Conservation (phyloP, 92 coral and sea anemone genomes). For the Zoanthus solanderi region DNA sequence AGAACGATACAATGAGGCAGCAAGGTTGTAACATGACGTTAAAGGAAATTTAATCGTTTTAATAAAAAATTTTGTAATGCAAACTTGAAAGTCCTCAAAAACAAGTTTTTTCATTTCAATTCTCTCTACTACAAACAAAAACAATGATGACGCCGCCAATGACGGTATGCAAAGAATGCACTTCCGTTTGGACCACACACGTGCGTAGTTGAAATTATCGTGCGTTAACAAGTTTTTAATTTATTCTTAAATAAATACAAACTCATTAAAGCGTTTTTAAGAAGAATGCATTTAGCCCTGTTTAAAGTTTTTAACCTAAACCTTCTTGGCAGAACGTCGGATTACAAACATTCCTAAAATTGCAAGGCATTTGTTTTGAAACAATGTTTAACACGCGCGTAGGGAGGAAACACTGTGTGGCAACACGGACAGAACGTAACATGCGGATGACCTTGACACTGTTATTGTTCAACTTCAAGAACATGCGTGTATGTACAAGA, state of each 20-base stretch:
- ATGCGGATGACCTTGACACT: not conserved
- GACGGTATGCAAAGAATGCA: not conserved
- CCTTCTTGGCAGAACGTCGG: not conserved
- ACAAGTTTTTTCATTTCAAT: not conserved
- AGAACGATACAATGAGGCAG: not conserved
- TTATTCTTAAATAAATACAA: not conserved
- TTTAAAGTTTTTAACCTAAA: not conserved
- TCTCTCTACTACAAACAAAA: not conserved
- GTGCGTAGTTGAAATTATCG: not conserved
- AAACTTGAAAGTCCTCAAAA: not conserved
- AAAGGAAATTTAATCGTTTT: not conserved
- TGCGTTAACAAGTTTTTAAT: not conserved
- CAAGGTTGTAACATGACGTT: not conserved
- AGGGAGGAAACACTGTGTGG: not conserved
- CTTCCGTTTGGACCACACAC: slow-evolving; percentile 16
- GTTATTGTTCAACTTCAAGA: not conserved
- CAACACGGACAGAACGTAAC: not conserved
- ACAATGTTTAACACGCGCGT: not conserved
- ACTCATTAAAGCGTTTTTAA: not conserved
- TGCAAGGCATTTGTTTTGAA: not conserved
- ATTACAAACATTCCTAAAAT: not conserved
- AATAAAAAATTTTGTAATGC: not conserved
- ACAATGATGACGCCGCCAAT: not conserved
- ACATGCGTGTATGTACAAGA: too few relatives aligned
- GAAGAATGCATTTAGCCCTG: not conserved